A percentile compares a stretch with the other conserved stretches of the same genome.
phyloP scores from a whole-genome alignment of 2,888 invertebrate species.

The Eristalis intricaria region DNA sequence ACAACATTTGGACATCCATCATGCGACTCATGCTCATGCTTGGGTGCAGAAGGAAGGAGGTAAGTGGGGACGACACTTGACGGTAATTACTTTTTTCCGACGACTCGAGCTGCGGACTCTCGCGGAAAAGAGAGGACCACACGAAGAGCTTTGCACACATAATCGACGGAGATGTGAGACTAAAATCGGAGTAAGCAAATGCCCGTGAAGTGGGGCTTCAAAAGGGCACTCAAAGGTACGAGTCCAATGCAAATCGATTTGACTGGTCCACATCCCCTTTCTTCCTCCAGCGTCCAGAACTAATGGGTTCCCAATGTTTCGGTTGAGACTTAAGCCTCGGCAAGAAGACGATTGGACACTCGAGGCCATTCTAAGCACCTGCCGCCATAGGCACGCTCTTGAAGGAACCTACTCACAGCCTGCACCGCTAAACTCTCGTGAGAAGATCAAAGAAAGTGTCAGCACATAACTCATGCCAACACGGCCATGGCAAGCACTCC shows the following conservation, averaged over 20 bases:
- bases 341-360: too few relatives aligned
- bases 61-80: slow-evolving; percentile 38
- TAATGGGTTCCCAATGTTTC: too few relatives aligned
- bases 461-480: not conserved
- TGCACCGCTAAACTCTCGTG: not conserved
- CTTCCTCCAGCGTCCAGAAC: too few relatives aligned
- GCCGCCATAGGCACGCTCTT: too few relatives aligned
- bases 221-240: not conserved
- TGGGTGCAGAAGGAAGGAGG: not conserved
- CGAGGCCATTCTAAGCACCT: too few relatives aligned
- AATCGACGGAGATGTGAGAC: not conserved
- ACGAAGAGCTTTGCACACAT: slow-evolving; percentile 16
- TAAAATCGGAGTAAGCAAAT: not conserved
- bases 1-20: slow-evolving; percentile 8
- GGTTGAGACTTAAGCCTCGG: too few relatives aligned
- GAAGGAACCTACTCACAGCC: not conserved
- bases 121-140: not conserved
- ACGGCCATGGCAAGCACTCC: not conserved
- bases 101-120: not conserved
- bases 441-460: not conserved
- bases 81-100: slow-evolving; percentile 35
- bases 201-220: not conserved
- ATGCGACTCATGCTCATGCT: slow-evolving; percentile 55
- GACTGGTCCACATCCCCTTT: too few relatives aligned
- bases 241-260: too few relatives aligned